phyloP scores from a whole-genome alignment of 2,113 vertebrate species.

The Trachemys scripta region DNA sequence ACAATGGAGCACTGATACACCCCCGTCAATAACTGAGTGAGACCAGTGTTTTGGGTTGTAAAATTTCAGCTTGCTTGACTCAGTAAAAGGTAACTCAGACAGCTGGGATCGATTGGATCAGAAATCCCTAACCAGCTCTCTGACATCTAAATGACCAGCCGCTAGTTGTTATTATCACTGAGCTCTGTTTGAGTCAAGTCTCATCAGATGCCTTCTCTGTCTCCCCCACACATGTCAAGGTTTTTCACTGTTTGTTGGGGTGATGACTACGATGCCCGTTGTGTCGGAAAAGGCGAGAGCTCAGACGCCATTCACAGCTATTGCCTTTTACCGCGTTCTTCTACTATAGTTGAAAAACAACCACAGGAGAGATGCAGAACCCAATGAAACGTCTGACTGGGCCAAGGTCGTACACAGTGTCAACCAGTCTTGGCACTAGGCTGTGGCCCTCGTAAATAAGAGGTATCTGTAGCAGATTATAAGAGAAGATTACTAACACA shows the following conservation, averaged over 20 bases:
- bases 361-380: background rate
- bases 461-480: background rate
- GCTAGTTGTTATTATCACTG: conserved; percentile 47
- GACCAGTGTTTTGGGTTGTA: conserved; percentile 35
- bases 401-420: background rate
- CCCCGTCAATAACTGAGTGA: conserved; percentile 2
- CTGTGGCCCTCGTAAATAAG: background rate
- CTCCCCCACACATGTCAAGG: background rate
- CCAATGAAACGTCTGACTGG: background rate
- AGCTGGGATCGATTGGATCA: conserved; percentile 64
- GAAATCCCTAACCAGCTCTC: conserved; percentile 69
- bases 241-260: conserved; percentile 1
- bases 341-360: background rate
- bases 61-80: conserved; percentile 50
- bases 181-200: conserved; percentile 5
- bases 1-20: background rate
- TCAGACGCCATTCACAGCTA: background rate
- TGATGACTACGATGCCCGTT: conserved; percentile 37
- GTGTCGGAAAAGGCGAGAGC: background rate
- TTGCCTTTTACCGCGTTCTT: background rate
- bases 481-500: background rate
- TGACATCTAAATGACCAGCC: conserved; percentile 70
- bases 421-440: background rate
- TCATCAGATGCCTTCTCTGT: background rate
- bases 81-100: conserved; percentile 66